A percentile compares a stretch with the other conserved stretches of the same genome.
These are phyloP conservation scores for Helarctos malayanus DNA, from an alignment of 2,797 vertebrate genomes.

Conservation along the genomic window DNA sequence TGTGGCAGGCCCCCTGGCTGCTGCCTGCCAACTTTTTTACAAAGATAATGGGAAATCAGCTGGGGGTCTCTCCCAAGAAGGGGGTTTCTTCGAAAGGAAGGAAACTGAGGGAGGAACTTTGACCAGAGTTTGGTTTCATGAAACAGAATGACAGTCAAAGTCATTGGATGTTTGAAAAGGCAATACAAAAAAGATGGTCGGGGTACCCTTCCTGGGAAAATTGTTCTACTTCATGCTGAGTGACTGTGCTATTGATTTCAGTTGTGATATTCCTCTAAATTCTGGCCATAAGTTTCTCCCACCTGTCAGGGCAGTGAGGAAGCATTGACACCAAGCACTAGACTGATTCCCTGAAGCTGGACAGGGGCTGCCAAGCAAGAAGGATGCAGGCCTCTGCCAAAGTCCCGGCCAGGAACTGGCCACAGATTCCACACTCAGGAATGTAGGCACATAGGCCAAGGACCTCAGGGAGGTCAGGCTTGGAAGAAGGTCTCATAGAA, in stretches of 20 bases:
- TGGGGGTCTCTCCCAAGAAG: slow-evolving; percentile 24
- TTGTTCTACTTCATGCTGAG: slow-evolving; percentile 45
- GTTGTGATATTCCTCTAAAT: slow-evolving; percentile 73
- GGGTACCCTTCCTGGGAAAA: slow-evolving; percentile 69
- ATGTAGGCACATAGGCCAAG: neutral
- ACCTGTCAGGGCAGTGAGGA: neutral
- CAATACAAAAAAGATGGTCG: slow-evolving; percentile 39
- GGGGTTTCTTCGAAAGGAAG: slow-evolving; percentile 48
- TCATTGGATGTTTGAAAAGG: slow-evolving; percentile 77
- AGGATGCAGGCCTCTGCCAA: neutral
- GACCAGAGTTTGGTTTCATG: slow-evolving; percentile 73
- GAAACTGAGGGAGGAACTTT: slow-evolving; percentile 75
- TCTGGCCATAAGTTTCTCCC: slow-evolving; percentile 69
- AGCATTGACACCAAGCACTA: no score
- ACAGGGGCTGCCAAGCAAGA: neutral
- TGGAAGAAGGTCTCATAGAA: neutral
- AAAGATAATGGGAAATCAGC: slow-evolving; percentile 66
- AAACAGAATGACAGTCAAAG: slow-evolving; percentile 80
- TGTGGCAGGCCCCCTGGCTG: neutral
- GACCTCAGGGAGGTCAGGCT: neutral
- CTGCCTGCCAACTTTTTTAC: slow-evolving; percentile 55
- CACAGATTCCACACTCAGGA: neutral
- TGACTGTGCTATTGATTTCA: slow-evolving; percentile 42
- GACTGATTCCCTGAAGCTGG: neutral
- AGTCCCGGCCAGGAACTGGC: neutral